Percentiles rank a stretch among this genome's conserved stretches.
Evolutionary conservation across 2,797 vertebrate genomes (phyloP).

Genomic region (Pseudocheirus occidentalis): DNA sequence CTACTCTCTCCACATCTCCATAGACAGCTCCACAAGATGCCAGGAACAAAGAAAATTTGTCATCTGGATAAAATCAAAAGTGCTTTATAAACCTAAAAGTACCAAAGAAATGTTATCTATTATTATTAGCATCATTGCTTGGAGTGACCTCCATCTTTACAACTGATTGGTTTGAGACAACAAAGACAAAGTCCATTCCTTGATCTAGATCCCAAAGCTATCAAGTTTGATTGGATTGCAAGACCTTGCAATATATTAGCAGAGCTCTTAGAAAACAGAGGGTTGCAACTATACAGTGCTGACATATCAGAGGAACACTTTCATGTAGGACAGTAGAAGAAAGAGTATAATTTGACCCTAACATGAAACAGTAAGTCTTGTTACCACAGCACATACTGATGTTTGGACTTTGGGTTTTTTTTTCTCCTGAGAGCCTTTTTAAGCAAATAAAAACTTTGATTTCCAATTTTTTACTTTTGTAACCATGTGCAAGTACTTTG

Average conservation of each 20-base stretch:
- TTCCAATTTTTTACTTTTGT: neutral
- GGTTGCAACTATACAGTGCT: neutral
- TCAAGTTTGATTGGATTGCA: neutral
- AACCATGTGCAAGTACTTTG: neutral
- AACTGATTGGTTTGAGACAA: neutral
- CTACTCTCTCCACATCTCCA: neutral
- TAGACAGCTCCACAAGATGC: neutral
- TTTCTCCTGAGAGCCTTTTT: neutral
- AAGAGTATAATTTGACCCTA: constrained; percentile 21
- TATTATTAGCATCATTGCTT: neutral
- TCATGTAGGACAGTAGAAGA: neutral
- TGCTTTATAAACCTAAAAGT: neutral
- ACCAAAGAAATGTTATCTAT: neutral
- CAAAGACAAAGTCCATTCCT: neutral
- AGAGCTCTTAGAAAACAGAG: neutral
- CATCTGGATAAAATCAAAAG: neutral
- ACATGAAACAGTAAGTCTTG: constrained; percentile 33
- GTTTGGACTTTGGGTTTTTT: neutral
- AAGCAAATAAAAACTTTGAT: neutral
- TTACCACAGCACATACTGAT: neutral
- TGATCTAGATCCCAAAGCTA: neutral
- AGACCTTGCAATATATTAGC: neutral
- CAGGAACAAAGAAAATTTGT: neutral
- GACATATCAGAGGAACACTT: neutral
- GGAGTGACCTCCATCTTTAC: neutral